A percentile compares a stretch with the other conserved stretches of the same genome.
phyloP scores from a whole-genome alignment of 92 coral and sea anemone species.

The Palythoa grandis region DNA sequence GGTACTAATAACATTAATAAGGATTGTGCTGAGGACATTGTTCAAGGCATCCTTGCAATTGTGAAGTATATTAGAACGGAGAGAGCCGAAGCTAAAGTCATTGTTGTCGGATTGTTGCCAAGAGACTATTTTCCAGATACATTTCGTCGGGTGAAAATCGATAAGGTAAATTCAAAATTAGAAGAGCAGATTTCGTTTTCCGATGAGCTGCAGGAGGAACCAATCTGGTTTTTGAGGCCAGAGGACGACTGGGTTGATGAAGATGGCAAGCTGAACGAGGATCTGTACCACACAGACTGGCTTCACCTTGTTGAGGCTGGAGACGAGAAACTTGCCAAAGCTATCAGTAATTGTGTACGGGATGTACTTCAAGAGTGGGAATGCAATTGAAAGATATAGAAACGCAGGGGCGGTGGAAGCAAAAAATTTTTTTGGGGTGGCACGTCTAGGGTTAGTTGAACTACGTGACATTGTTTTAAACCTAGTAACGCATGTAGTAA shows the following conservation, averaged over 20 bases:
- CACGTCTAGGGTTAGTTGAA: no score
- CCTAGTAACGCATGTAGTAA: no score
- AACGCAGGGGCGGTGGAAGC: no score
- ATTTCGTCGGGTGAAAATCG: conserved; percentile 68
- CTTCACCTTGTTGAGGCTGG: conserved; percentile 90
- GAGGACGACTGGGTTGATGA: conserved; percentile 90
- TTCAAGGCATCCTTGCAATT: conserved; percentile 82
- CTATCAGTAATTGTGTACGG: conserved; percentile 67
- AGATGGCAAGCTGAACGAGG: conserved; percentile 72
- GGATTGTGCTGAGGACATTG: conserved; percentile 86
- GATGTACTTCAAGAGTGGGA: conserved; percentile 50
- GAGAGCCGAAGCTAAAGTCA: conserved; percentile 62
- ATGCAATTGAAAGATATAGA: background rate
- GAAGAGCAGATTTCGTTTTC: conserved; percentile 84
- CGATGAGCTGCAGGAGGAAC: conserved; percentile 75
- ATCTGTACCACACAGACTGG: conserved; percentile 81
- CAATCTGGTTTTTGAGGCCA: conserved; percentile 83
- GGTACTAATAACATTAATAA: conserved; percentile 93
- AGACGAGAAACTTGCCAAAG: conserved; percentile 90
- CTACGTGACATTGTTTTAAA: no score
- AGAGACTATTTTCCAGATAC: conserved; percentile 77
- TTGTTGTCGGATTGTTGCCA: conserved; percentile 91
- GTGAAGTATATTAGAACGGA: conserved; percentile 75
- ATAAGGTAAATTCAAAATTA: conserved; percentile 74
- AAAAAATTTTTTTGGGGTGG: no score